Evolutionary conservation across 2,888 invertebrate genomes (phyloP).

Genomic region (Rhagonycha lutea): DNA sequence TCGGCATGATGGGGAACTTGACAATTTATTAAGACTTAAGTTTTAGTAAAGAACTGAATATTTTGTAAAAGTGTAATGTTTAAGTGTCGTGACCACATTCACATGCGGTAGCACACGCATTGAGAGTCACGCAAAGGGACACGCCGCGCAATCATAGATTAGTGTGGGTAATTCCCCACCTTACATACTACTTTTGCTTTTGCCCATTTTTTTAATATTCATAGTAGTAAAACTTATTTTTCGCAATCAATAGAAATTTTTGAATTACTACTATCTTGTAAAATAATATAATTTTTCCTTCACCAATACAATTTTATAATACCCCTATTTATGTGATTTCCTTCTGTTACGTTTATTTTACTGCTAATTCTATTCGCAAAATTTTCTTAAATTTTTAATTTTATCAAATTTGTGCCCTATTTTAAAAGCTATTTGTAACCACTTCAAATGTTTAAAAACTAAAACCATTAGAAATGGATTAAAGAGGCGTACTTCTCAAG

Average conservation of each 20-base stretch:
- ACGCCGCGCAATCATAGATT: constrained; percentile 48
- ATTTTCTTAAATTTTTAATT: neutral
- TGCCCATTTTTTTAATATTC: neutral
- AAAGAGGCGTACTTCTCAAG: neutral
- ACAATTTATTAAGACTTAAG: constrained; percentile 38
- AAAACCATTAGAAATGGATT: too few species aligned
- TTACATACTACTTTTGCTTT: constrained; percentile 13
- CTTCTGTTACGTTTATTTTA: too few species aligned
- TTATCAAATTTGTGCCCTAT: neutral
- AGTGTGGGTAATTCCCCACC: constrained; percentile 38
- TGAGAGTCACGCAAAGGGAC: constrained; percentile 44
- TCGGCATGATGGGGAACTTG: constrained; percentile 30
- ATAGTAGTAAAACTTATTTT: neutral
- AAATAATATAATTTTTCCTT: too few species aligned
- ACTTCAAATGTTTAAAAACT: neutral
- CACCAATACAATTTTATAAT: too few species aligned
- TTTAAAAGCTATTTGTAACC: neutral
- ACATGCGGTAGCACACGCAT: constrained; percentile 41
- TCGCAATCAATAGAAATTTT: neutral
- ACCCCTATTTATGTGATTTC: too few species aligned
- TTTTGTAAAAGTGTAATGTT: constrained; percentile 45
- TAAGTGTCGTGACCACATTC: constrained; percentile 46
- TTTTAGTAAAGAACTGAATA: constrained; percentile 37
- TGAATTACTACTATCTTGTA: neutral
- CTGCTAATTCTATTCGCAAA: too few species aligned